These are phyloP conservation scores for Hydra vulgaris DNA, from an alignment of 30 jellyfish, hydroid and myxozoan genomes.

Conservation along the genomic window DNA sequence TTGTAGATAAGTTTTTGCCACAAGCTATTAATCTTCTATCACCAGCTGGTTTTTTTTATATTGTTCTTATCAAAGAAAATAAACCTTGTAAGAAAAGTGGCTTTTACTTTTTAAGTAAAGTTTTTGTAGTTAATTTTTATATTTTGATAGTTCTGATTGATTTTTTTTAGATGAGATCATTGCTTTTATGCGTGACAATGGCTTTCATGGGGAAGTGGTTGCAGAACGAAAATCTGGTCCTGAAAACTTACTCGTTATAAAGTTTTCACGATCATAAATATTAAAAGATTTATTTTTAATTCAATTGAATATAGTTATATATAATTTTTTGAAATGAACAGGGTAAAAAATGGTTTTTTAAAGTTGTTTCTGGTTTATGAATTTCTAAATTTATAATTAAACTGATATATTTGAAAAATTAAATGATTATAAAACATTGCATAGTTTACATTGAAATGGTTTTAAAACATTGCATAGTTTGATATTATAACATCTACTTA, in stretches of 20 bases:
- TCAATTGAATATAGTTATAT: no score
- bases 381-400: no score
- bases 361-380: no score
- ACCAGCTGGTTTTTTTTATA: conserved; percentile 33
- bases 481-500: no score
- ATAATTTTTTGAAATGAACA: no score
- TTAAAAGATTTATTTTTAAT: neutral
- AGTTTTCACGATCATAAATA: conserved; percentile 10
- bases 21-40: conserved; percentile 36
- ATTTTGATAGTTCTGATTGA: neutral
- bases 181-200: conserved; percentile 15
- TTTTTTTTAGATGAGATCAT: neutral
- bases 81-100: conserved; percentile 46
- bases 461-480: no score
- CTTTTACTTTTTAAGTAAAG: no score
- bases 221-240: conserved; percentile 53
- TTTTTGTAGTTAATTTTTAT: no score
- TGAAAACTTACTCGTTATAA: conserved; percentile 38
- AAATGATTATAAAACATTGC: no score
- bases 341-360: no score
- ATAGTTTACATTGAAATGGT: no score
- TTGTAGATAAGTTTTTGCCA: conserved; percentile 46
- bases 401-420: no score
- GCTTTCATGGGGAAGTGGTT: conserved; percentile 24
- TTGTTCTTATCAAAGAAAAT: conserved; percentile 52